Evolutionary conservation across 2,797 vertebrate genomes (phyloP).

Genomic region (Crax fasciolata): DNA sequence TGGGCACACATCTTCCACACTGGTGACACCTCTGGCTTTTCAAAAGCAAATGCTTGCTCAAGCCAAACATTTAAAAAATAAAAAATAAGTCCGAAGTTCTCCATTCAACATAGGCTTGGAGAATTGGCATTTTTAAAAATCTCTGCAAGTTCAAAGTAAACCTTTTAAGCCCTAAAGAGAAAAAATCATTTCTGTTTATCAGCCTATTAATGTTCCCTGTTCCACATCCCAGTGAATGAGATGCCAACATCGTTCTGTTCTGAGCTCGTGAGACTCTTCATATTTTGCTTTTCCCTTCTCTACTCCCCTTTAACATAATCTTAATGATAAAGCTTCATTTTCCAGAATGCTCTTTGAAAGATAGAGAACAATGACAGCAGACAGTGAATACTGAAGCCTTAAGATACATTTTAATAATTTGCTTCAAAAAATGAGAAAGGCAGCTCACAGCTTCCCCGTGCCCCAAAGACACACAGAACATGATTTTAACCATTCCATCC

Average conservation of each 20-base stretch:
- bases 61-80: not conserved
- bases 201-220: conserved; percentile 34
- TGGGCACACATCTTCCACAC: not conserved
- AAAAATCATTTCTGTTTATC: conserved; percentile 60
- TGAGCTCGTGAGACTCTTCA: conserved; percentile 48
- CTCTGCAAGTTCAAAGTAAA: conserved; percentile 75
- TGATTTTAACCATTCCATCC: conserved; percentile 13
- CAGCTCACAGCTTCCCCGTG: not conserved
- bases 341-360: conserved; percentile 62
- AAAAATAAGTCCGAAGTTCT: conserved; percentile 49
- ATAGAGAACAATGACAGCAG: conserved; percentile 46
- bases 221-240: conserved; percentile 22
- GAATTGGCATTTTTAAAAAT: conserved; percentile 70
- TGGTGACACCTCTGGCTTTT: not conserved
- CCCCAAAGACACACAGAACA: not conserved
- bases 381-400: not conserved
- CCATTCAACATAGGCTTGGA: not conserved
- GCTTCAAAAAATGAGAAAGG: conserved; percentile 37
- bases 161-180: conserved; percentile 58
- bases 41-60: not conserved
- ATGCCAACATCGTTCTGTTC: conserved; percentile 24
- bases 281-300: conserved; percentile 6
- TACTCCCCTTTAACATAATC: conserved; percentile 53
- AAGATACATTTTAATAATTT: conserved; percentile 69
- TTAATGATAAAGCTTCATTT: conserved; percentile 66